Evolutionary conservation across 2,797 vertebrate genomes (phyloP).

Genomic region (Gambelia wislizenii): DNA sequence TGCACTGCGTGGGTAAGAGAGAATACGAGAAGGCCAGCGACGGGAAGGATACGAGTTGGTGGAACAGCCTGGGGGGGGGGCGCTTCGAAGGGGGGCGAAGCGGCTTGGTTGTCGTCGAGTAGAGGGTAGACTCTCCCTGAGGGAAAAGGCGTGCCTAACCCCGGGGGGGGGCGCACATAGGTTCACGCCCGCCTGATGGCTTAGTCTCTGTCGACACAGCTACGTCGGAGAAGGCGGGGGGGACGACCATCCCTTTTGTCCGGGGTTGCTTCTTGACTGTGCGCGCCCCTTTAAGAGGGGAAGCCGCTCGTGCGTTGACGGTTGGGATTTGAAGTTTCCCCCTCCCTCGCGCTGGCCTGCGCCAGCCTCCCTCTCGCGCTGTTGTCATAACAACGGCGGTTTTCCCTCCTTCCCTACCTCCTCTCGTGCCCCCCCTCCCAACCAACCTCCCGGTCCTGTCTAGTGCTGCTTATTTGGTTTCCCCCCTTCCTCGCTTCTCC

Average conservation of each 20-base stretch:
- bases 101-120: background rate
- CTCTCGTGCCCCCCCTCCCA: background rate
- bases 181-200: background rate
- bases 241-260: constrained; percentile 59
- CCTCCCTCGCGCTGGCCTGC: constrained; percentile 27
- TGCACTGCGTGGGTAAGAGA: constrained; percentile 95
- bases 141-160: constrained; percentile 8
- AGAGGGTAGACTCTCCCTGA: background rate
- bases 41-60: background rate
- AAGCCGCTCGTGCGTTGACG: constrained; percentile 80
- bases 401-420: background rate
- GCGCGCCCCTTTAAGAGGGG: constrained; percentile 77
- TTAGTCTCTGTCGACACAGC: background rate
- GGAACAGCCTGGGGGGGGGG: background rate
- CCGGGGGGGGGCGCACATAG: constrained; percentile 6
- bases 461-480: background rate
- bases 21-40: constrained; percentile 10
- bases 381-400: constrained; percentile 67
- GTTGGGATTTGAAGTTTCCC: constrained; percentile 85
- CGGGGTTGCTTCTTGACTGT: constrained; percentile 52
- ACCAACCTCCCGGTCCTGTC: background rate
- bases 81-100: background rate
- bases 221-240: background rate
- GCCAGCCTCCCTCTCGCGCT: constrained; percentile 44
- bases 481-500: background rate